phyloP scores from a whole-genome alignment of 2,888 invertebrate species.

The Ligdia adustata region DNA sequence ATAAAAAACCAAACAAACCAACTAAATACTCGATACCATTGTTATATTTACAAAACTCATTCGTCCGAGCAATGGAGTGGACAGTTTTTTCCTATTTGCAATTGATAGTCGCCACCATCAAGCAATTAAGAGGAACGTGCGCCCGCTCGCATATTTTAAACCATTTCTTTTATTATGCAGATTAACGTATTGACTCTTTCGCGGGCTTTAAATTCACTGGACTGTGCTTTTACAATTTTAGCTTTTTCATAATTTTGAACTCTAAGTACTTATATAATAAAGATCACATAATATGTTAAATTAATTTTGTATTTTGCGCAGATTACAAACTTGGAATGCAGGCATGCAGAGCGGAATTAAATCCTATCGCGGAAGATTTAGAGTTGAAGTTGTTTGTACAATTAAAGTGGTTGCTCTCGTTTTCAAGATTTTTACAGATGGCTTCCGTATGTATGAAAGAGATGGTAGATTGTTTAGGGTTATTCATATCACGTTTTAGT shows the following conservation, averaged over 20 bases:
- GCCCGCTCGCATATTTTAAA: constrained; percentile 72
- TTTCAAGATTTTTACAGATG: constrained; percentile 48
- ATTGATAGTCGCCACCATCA: constrained; percentile 76
- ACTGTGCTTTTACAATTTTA: constrained; percentile 31
- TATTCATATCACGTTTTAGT: constrained; percentile 58
- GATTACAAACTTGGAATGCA: constrained; percentile 1
- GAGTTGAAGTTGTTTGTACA: constrained; percentile 9
- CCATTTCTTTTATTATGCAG: constrained; percentile 78
- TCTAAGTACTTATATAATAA: too few species aligned
- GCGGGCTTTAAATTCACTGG: constrained; percentile 44
- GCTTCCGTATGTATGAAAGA: constrained; percentile 58
- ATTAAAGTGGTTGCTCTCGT: constrained; percentile 28
- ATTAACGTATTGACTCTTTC: constrained; percentile 75
- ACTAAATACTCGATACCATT: constrained; percentile 47
- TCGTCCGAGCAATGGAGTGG: constrained; percentile 67
- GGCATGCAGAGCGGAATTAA: constrained; percentile 17
- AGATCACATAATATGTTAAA: too few species aligned
- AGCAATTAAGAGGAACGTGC: constrained; percentile 68
- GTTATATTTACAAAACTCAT: constrained; percentile 64
- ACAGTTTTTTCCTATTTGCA: constrained; percentile 77
- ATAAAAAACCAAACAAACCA: constrained; percentile 2
- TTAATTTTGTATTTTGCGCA: not conserved
- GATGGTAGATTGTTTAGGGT: constrained; percentile 57
- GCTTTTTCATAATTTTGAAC: constrained; percentile 8
- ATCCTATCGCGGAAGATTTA: not conserved